A percentile compares a stretch with the other conserved stretches of the same genome.
Conservation (phyloP, 2,113 vertebrate genomes). For the Lycocorax pyrrhopterus region DNA sequence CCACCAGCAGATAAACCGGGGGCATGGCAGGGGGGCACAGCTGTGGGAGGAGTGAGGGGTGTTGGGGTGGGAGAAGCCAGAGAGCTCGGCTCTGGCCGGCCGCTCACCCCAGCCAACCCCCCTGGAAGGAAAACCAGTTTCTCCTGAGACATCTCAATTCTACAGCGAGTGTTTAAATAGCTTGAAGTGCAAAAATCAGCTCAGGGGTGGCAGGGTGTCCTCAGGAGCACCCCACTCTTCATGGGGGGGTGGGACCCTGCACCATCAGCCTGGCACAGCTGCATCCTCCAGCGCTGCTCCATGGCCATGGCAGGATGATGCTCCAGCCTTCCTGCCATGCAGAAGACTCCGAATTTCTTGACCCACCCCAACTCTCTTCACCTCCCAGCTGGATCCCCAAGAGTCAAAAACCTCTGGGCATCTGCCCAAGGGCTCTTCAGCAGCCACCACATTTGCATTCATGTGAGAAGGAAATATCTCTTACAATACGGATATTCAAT, state of each 20-base stretch:
- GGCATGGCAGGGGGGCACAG: not conserved
- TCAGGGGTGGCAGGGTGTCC: not conserved
- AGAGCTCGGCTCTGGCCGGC: rapidly evolving
- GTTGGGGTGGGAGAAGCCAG: rapidly evolving
- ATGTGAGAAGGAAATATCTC: conserved; percentile 40
- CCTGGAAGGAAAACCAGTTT: conserved; percentile 30
- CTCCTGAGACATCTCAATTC: conserved; percentile 61
- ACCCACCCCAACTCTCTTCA: not conserved
- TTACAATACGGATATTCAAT: conserved; percentile 60
- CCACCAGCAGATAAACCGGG: not conserved
- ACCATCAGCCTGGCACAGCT: not conserved
- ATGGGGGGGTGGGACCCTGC: rapidly evolving
- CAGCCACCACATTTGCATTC: conserved; percentile 6
- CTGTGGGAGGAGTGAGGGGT: not conserved
- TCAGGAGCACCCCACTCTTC: not conserved
- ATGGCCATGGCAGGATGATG: not conserved
- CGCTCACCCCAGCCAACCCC: rapidly evolving
- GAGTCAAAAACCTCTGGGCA: not conserved
- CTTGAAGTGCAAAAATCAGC: conserved; percentile 30
- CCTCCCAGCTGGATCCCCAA: not conserved
- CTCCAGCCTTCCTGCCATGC: not conserved
- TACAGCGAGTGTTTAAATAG: not conserved
- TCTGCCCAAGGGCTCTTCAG: not conserved
- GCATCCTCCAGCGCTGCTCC: not conserved
- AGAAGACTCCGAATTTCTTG: not conserved